Percentiles rank a stretch among this genome's conserved stretches.
Conservation (phyloP, 2,888 invertebrate genomes). For the Xestia ashworthii region DNA sequence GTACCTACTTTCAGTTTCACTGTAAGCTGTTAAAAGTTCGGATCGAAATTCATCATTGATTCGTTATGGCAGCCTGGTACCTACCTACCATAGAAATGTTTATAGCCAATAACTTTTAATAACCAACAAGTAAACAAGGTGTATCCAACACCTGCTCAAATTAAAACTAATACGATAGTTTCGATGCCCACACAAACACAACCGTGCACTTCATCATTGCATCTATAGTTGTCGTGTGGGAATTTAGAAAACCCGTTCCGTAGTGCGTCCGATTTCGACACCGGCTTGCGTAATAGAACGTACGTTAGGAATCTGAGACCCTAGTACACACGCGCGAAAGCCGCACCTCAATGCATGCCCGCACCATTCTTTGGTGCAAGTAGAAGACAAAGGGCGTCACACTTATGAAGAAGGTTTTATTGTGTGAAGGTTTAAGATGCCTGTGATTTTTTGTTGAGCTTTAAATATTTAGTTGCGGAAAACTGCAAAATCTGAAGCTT, state of each 20-base stretch:
- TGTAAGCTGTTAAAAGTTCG: conserved; percentile 1
- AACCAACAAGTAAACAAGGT: conserved; percentile 40
- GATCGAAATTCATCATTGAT: conserved; percentile 10
- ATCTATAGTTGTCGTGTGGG: conserved; percentile 68
- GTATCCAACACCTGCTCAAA: conserved; percentile 37
- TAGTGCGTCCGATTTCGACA: conserved; percentile 71
- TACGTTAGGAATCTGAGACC: conserved; percentile 56
- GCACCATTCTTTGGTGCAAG: conserved; percentile 22
- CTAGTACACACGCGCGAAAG: conserved; percentile 57
- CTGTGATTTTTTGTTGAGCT: background rate
- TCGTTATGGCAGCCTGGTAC: background rate
- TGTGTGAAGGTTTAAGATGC: background rate
- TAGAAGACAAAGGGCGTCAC: conserved; percentile 11
- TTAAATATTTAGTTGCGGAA: background rate
- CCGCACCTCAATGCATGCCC: conserved; percentile 45
- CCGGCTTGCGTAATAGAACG: conserved; percentile 67
- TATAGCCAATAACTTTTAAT: conserved; percentile 33
- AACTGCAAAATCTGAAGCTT: background rate
- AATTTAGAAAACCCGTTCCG: conserved; percentile 73
- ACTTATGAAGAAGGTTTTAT: background rate
- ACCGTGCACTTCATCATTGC: conserved; percentile 66
- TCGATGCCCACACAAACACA: conserved; percentile 32
- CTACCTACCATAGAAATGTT: conserved; percentile 14
- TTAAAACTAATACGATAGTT: conserved; percentile 38
- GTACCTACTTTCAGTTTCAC: background rate